A percentile compares a stretch with the other conserved stretches of the same genome.
These are phyloP conservation scores for Mormyrus hasselquistii DNA, from an alignment of 2,797 vertebrate species.

Conservation along the genomic window DNA sequence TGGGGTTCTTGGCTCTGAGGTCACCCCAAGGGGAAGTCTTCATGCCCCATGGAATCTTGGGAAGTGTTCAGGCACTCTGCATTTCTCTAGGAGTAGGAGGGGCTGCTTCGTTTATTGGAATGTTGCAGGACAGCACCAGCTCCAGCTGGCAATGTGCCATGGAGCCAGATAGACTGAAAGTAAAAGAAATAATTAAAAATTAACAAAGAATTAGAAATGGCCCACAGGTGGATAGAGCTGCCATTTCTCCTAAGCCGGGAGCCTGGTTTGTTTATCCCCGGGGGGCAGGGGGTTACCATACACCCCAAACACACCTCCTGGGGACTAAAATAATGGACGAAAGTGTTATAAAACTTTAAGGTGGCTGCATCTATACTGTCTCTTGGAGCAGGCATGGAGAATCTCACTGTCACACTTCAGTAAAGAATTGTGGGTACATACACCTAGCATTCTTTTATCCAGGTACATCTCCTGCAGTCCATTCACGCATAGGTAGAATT, in stretches of 20 bases:
- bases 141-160: neutral
- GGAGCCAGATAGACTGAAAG: neutral
- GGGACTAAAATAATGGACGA: neutral
- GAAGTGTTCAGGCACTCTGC: neutral
- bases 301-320: conserved; percentile 7
- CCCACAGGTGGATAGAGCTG: neutral
- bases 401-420: neutral
- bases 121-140: neutral
- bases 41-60: neutral
- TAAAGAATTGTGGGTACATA: neutral
- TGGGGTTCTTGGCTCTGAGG: neutral
- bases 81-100: neutral
- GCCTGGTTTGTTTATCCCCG: neutral
- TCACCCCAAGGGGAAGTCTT: neutral
- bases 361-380: neutral
- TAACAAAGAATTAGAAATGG: neutral
- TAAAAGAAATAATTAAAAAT: neutral
- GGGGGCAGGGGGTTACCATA: neutral
- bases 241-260: neutral
- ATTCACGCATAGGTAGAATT: neutral
- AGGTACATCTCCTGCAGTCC: neutral
- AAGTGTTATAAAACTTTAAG: neutral
- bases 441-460: neutral
- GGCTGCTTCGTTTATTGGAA: neutral
- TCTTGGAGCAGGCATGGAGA: neutral